Evolutionary conservation across 2,113 vertebrate genomes (phyloP).

Genomic region (Erythrocercus mccallii): DNA sequence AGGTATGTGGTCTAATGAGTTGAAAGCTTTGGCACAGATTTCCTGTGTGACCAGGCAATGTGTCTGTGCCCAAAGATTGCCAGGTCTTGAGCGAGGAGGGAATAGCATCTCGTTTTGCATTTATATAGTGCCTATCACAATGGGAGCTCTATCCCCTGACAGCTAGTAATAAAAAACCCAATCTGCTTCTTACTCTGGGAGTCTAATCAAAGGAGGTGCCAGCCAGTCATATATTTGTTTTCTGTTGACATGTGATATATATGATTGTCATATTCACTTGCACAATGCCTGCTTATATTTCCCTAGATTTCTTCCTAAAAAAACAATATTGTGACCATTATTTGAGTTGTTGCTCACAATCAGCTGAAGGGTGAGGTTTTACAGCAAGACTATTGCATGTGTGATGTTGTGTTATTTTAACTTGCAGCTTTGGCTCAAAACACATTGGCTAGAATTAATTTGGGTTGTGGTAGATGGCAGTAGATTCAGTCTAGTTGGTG

Average conservation of each 20-base stretch:
- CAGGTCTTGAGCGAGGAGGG: background rate
- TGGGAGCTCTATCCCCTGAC: background rate
- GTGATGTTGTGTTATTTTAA: background rate
- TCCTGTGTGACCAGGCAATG: background rate
- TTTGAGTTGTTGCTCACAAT: background rate
- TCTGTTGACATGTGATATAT: background rate
- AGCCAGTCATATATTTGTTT: background rate
- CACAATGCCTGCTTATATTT: background rate
- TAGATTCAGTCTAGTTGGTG: background rate
- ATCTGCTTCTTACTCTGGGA: background rate
- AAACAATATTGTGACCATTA: background rate
- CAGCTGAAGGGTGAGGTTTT: background rate
- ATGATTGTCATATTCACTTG: background rate
- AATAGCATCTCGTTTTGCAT: background rate
- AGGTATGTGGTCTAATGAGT: slow-evolving; percentile 21
- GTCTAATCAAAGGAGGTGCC: background rate
- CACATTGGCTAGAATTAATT: background rate
- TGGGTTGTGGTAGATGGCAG: slow-evolving; percentile 17
- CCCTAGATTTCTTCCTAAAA: background rate
- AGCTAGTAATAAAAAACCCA: background rate
- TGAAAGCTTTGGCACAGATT: slow-evolving; percentile 22
- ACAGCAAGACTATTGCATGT: background rate
- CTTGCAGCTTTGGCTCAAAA: background rate
- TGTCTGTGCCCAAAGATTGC: background rate
- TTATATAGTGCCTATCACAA: background rate